Evolutionary conservation across 2,113 vertebrate species (phyloP).

Genomic region (Bos javanicus): DNA sequence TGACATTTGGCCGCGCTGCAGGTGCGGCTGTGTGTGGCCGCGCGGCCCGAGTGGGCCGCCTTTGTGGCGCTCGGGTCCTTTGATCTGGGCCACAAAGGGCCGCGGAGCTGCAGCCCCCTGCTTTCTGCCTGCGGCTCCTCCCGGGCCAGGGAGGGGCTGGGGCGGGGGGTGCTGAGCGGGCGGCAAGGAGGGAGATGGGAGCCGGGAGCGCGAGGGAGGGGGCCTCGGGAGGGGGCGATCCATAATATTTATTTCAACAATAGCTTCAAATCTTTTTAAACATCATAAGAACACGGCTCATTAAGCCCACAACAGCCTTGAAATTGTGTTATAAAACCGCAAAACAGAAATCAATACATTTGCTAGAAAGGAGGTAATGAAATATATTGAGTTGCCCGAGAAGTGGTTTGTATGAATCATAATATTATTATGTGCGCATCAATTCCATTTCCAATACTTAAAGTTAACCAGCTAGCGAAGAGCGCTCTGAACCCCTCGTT

Average conservation of each 20-base stretch:
- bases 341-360: conserved; percentile 88
- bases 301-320: conserved; percentile 87
- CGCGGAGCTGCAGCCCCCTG: conserved; percentile 82
- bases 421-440: conserved; percentile 79
- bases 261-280: conserved; percentile 86
- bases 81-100: conserved; percentile 89
- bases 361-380: conserved; percentile 82
- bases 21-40: conserved; percentile 87
- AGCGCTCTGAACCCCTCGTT: conserved; percentile 74
- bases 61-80: conserved; percentile 90
- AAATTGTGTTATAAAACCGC: conserved; percentile 87
- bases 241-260: conserved; percentile 86
- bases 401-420: conserved; percentile 84
- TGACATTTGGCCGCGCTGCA: conserved; percentile 88
- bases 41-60: conserved; percentile 81
- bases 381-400: conserved; percentile 78
- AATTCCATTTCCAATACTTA: conserved; percentile 81
- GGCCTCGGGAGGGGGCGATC: conserved; percentile 75
- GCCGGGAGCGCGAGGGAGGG: not conserved
- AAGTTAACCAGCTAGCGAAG: conserved; percentile 81
- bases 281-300: conserved; percentile 86
- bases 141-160: not conserved
- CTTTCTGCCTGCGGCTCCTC: conserved; percentile 69
- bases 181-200: not conserved
- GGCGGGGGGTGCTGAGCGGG: not conserved